phyloP scores from a whole-genome alignment of 2,797 vertebrate species.

The Neomorphus geoffroyi region DNA sequence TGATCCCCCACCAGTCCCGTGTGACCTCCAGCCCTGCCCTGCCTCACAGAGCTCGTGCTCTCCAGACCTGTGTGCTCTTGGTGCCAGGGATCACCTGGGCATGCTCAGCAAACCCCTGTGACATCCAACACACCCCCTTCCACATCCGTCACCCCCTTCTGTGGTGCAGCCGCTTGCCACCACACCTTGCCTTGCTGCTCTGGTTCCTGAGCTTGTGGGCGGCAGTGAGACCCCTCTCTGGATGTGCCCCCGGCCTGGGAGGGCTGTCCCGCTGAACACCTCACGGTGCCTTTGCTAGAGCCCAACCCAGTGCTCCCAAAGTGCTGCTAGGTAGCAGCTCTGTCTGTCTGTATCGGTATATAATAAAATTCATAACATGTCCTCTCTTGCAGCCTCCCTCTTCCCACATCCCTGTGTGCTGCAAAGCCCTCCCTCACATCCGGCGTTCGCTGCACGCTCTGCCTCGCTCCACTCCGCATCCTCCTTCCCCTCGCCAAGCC shows the following conservation, averaged over 20 bases:
- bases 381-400: background rate
- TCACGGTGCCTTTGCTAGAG: background rate
- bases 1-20: too few relatives aligned
- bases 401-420: background rate
- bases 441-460: background rate
- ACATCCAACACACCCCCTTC: background rate
- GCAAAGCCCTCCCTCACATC: background rate
- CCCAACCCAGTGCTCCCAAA: background rate
- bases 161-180: background rate
- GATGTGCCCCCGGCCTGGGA: background rate
- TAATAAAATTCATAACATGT: background rate
- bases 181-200: background rate
- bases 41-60: fast-evolving
- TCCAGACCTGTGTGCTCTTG: fast-evolving
- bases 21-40: background rate
- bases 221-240: background rate
- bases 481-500: background rate
- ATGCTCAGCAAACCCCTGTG: fast-evolving
- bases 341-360: background rate
- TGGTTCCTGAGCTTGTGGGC: background rate
- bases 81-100: background rate
- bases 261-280: background rate
- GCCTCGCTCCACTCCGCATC: background rate
- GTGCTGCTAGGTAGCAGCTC: fast-evolving
- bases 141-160: background rate